Base-by-base conservation (phyloP, 2,113 vertebrate genomes). In the Atlantisia rogersi region DNA sequence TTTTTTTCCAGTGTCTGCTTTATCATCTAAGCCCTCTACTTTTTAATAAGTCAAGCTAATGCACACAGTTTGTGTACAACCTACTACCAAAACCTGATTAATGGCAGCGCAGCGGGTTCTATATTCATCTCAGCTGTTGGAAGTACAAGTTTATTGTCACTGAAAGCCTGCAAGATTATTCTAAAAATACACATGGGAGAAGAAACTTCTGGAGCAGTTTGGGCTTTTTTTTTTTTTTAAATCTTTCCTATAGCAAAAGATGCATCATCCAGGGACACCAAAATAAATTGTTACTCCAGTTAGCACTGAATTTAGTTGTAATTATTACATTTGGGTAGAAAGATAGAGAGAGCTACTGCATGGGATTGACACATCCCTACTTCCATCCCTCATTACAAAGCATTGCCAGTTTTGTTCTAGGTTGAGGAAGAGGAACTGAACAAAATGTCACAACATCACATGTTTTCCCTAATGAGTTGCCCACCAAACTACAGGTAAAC, bases 371-470 rank as follows among this genome's bases (percentile, higher is more conserved):
- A 63, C 15, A 3, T 17, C 35, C 2, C 52, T 67, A n/a, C 28
- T 59, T 37, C 48, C 31, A 82, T 55, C 20, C 42, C n/a, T 82
- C 68, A 16, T 68, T 37, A 95, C 26, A 93, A 56, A 76, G 31
- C 69, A 82, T 9, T 9, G 2, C 11, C 12, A 10, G 3, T 0
- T 97, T 88, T 97, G 29, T 94, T 97, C 79, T 93, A 98, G 98
- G 76, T 73, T 83, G 97, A 91, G 82, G 98, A 99, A 96, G 97
- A 98, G 9, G 94, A 98, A 94, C 91, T 97, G 56, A 98, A 97
- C 80, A 97, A 93, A 69, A 98, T 75, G 32, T 95, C 98, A 76
- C 88, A 96, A 89, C 77, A 73, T 86, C 24, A 67, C 15, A 22
- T 76, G 40, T 68, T 46, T 24, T 7, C 44, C 70, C 68, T 56